These are phyloP conservation scores for Homarus gammarus DNA, from an alignment of 2,888 invertebrate genomes.

Conservation along the genomic window DNA sequence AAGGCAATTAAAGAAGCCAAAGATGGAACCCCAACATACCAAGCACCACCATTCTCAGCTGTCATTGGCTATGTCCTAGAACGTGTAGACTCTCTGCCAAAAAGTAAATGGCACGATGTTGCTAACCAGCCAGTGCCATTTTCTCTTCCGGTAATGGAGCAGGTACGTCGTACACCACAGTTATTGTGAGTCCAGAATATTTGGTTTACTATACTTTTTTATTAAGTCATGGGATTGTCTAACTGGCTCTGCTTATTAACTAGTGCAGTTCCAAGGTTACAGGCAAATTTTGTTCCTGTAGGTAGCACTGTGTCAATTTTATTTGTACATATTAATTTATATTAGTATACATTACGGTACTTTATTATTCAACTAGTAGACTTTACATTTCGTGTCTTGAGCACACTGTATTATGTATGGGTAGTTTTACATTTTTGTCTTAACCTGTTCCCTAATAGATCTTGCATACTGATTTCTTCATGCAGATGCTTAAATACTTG, in stretches of 20 bases:
- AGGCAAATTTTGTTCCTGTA: too few relatives aligned
- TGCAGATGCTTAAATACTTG: slow-evolving; percentile 88
- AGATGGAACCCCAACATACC: slow-evolving; percentile 78
- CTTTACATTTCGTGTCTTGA: too few relatives aligned
- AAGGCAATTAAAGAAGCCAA: slow-evolving; percentile 83
- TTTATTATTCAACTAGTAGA: too few relatives aligned
- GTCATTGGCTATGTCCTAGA: slow-evolving; percentile 87
- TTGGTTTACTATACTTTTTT: neutral
- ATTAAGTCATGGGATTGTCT: neutral
- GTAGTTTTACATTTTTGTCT: too few relatives aligned
- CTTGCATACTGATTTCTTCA: too few relatives aligned
- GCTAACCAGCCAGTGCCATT: slow-evolving; percentile 87
- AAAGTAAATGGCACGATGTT: slow-evolving; percentile 83
- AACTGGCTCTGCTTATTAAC: too few relatives aligned
- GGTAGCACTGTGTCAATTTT: neutral
- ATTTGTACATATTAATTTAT: too few relatives aligned
- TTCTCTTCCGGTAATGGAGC: slow-evolving; percentile 86
- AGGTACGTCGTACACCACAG: slow-evolving; percentile 39
- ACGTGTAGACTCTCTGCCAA: slow-evolving; percentile 84
- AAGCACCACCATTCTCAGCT: slow-evolving; percentile 86
- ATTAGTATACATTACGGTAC: too few relatives aligned
- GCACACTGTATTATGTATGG: too few relatives aligned
- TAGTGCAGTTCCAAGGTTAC: too few relatives aligned
- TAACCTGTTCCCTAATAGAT: too few relatives aligned
- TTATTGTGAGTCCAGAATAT: too few relatives aligned